Evolutionary conservation across 2,113 vertebrate species (phyloP), one percentile per base, ranked within the genome.

Genomic region (Isurus oxyrinchus): DNA sequence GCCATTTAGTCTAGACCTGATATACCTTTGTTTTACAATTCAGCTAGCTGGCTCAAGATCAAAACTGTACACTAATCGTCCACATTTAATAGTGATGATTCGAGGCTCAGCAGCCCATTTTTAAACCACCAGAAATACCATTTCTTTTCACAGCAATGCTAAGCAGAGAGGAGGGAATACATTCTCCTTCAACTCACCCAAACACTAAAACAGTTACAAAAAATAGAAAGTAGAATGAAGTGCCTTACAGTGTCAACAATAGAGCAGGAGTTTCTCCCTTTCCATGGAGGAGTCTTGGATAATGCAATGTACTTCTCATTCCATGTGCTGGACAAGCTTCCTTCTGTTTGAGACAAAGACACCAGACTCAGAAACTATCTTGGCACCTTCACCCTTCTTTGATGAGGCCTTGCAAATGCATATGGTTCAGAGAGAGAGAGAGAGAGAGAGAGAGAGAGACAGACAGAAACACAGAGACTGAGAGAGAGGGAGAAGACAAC

Each of bases 231-330:
- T 95, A 76, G 44, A 95, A 72, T 25, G 67, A 72, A 95, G 23
- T 90, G 97, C 97, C 98, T 98, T 98, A 99, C 99, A 97, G 98
- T 99, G 97, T 99, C 99, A 98, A 98, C 98, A 91, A 98, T 97
- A 96, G 98, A 97, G 91, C 98, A 97, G 96, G 98, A 98, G 97
- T 98, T 99, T 96, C 98, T 98, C 97, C 98, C 98, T 97, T 99
- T 98, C 97, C 98, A 99, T 97, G 98, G 98, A 96, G 99, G 99
- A 84, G 99, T 98, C 98, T 99, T 99, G 96, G 98, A 98, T 96
- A 99, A 98, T 96, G 98, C 98, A 97, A 97, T 99, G 97, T 98
- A 99, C 96, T 99, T 99, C 97, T 99, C 99, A 99, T 99, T 99
- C 98, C 99, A 98, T 7, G 99, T 99, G 97, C 98, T 99, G 96